Evolutionary conservation across 2,113 vertebrate genomes (phyloP), one percentile per base, ranked within the genome.

Genomic region (Gobius niger): DNA sequence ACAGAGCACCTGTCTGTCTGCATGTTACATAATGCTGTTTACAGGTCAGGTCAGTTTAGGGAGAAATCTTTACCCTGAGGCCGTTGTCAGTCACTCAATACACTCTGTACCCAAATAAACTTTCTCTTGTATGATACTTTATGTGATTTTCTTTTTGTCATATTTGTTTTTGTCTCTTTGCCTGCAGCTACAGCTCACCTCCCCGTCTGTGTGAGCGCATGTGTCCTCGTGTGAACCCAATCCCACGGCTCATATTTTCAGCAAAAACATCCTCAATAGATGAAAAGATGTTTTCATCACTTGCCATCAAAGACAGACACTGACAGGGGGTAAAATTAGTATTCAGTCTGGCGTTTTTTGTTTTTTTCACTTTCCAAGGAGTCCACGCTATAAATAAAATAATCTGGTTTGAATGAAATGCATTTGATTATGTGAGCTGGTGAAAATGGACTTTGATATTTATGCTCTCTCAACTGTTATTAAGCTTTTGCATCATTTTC

Each of bases 221-320:
- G 56, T 72, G 41, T 69, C 54, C 76, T 73, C 9, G 53, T 10
- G 41, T 53, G 14, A 59, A 68, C 70, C 4, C 1, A 44, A 62
- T 16, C 41, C 11, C n/a, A 18, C 7, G 8, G 14, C 14, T 63
- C 7, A 44, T 60, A 46, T 63, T 46, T 47, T 46, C 61, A 46
- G n/a, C n/a, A 11, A 63, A 63, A 19, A 60, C 44, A 44, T 47
- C 44, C 61, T 63, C 44, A 63, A 63, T 13, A 63, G 57, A 42
- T n/a, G 42, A 44, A 60, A 60, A 60, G 14, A 40, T 60, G 15
- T 42, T 42, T 60, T n/a, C 14, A 60, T 42, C 40, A 44, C 34
- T 42, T 4, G 40, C 10, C 34, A 60, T 59, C 56, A 59, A 59
- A 59, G 34, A 41, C 56, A 54, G 7, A 34, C 24, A 41, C 14